Evolutionary conservation across 92 coral and sea anemone genomes (phyloP), one percentile per base, ranked within the genome.

Genomic region (Porites rus): DNA sequence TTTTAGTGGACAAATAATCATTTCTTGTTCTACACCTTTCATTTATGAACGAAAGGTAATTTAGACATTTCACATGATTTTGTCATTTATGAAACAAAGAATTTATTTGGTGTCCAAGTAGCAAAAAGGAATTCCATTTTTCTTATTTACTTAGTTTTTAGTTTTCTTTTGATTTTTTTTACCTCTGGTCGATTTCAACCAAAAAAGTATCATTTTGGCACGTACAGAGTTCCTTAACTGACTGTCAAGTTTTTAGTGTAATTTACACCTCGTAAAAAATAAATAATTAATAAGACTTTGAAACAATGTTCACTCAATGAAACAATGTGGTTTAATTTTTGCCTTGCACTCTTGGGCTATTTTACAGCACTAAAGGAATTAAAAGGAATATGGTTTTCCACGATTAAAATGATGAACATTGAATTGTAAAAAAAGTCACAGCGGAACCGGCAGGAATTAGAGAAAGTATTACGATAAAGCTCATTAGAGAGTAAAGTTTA

Each of bases 271-370:
- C 28, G 46, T 65, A 53, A 67, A 69, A 38, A 80, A 52, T 80
- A 24, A 80, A 80, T 80, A 80, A 69, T 54, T 24, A 56, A 80
- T 80, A 51, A 80, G 51, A 8, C 21, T 63, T 43, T 64, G n/a
- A 16, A 64, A 53, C 50, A 75, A 75, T 54, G 22, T 75, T 56
- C 46, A 38, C 46, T 38, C 66, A 75, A 22, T 64, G 46, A 61
- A 61, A 13, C 22, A 9, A 62, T 10, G 74, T 14, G 3, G 74
- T 50, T 20, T 16, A 58, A 1, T 64, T 43, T 12, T 65, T 43
- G 46, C 17, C 8, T 20, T 14, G 16, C 16, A 62, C 8, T 14
- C 66, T 4, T 62, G n/a, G 8, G n/a, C 66, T 16, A 7, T 62
- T 18, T 62, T 62, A 62, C 66, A 62, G 16, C 22, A 18, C n/a